Evolutionary conservation across 2,888 invertebrate genomes (phyloP).

Genomic region (Noctua janthe): DNA sequence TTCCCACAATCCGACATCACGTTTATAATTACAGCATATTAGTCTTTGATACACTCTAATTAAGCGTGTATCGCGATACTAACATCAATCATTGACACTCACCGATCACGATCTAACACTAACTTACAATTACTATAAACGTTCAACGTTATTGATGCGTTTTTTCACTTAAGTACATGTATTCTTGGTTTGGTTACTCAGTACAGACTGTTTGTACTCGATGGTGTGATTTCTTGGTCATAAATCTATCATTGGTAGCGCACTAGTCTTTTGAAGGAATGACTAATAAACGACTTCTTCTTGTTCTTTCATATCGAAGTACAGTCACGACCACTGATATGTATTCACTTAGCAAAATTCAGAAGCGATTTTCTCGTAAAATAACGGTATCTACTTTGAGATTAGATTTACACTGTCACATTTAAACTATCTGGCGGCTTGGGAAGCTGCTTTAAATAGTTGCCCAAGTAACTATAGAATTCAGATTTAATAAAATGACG

Average conservation of each 20-base stretch:
- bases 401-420: not conserved
- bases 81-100: slow-evolving; percentile 81
- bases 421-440: not conserved
- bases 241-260: not conserved
- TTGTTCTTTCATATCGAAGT: not conserved
- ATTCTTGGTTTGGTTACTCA: slow-evolving; percentile 11
- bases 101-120: slow-evolving; percentile 73
- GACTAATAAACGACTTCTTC: not conserved
- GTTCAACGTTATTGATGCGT: slow-evolving; percentile 61
- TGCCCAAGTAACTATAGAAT: not conserved
- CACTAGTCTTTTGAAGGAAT: not conserved
- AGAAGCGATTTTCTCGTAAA: not conserved
- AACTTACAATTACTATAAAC: slow-evolving; percentile 74
- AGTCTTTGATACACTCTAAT: slow-evolving; percentile 80
- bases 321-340: not conserved
- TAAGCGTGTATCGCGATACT: slow-evolving; percentile 73
- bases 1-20: slow-evolving; percentile 58
- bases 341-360: not conserved
- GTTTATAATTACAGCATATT: slow-evolving; percentile 80
- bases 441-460: not conserved
- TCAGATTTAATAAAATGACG: not conserved
- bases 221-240: not conserved
- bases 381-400: not conserved
- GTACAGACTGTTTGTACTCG: not conserved
- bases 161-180: slow-evolving; percentile 55